Conservation (phyloP, 2,113 vertebrate species). For the Nettapus auritus region DNA sequence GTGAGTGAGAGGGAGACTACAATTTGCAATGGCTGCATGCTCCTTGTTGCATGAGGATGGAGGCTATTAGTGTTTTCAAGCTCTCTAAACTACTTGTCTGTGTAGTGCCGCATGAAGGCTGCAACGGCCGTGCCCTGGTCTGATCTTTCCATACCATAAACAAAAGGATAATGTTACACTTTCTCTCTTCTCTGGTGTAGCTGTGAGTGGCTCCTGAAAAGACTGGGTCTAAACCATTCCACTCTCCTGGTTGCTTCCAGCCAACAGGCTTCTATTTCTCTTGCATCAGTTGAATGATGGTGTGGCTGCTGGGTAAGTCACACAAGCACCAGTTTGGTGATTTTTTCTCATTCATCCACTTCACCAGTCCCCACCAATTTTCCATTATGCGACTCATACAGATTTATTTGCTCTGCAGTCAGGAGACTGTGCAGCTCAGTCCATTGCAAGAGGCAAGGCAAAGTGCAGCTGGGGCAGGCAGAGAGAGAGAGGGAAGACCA, state of each 20-base stretch:
- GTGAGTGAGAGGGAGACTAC: not conserved
- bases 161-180: not conserved
- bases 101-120: not conserved
- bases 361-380: not conserved
- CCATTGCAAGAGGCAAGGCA: not conserved
- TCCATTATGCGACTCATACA: not conserved
- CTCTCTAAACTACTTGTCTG: not conserved
- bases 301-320: not conserved
- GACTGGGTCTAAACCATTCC: not conserved
- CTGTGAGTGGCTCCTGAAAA: not conserved
- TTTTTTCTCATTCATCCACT: not conserved
- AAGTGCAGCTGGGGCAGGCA: not conserved
- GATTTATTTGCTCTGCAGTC: not conserved
- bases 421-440: not conserved
- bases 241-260: not conserved
- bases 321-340: not conserved
- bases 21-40: not conserved
- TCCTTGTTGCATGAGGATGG: not conserved
- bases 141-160: not conserved
- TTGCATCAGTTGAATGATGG: not conserved
- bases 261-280: not conserved
- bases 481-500: not conserved
- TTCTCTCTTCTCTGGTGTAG: not conserved
- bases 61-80: not conserved
- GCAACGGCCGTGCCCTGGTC: accelerated